Base-by-base conservation (phyloP, 2,113 vertebrate genomes). In the Holacanthus passer region DNA sequence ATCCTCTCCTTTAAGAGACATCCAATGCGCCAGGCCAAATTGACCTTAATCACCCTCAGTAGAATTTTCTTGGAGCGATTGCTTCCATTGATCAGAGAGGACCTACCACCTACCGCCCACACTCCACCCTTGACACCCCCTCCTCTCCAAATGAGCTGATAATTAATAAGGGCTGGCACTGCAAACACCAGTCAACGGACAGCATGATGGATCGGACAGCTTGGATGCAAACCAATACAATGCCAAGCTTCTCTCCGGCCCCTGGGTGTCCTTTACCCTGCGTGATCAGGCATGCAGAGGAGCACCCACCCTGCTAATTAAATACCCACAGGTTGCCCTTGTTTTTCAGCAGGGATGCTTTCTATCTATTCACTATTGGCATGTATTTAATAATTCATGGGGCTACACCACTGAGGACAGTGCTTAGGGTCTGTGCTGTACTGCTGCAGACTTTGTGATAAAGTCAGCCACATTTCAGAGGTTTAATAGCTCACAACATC, bases 161-260 rank as follows among this genome's bases (percentile, higher is more conserved):
- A 96, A 95, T 96, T 96, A 97, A 96, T 95, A 95, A 94, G 88
- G 87, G 76, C 93, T 84, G 93, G 89, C 91, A 93, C 91, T 87
- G 89, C 90, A 94, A 95, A 92, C 93, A 84, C 79, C 80, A 92
- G 93, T 89, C 94, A 95, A 93, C 94, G 48, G 73, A 81, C 88
- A 70, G 82, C n/a, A 24, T 96, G 95, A 97, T 96, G 92, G 96
- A 97, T 96, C 73, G 88, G 92, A 95, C 92, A 77, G 92, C 95
- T 88, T 90, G 92, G 92, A 92, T 73, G 73, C 73, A 58, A 82
- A 91, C 88, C 87, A 87, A 88, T 63, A 83, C 60, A 7, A 76
- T 43, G 84, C 31, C 83, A 39, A 79, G 88, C 66, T 73, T 69
- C 76, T 50, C 78, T 56, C 41, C 29, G 6, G 67, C 73, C 87